Base-by-base conservation (phyloP, 2,797 vertebrate genomes). In the Sorex maritimensis region DNA sequence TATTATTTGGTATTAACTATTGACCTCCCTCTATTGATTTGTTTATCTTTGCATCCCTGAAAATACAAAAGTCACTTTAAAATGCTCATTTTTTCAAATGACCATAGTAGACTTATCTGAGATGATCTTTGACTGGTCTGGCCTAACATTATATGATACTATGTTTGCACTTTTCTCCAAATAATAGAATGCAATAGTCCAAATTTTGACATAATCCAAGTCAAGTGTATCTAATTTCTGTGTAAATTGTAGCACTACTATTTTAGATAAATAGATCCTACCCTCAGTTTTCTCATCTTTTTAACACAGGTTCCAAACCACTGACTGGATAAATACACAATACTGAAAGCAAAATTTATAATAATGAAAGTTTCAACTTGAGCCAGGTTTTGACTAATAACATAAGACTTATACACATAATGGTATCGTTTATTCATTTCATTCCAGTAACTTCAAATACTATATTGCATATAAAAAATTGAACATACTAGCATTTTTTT, bases 321-420 rank as follows among this genome's bases (percentile, higher is more conserved):
- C 87, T 49, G 77, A 87, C 84, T 34, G 38, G 89, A 90, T 83
- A 94, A 95, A 91, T 69, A 73, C 8, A 68, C 93, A 97, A 95
- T 95, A 94, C 38, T 87, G 93, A 96, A 95, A 97, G 88, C 83
- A 94, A 90, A 95, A 94, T 89, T 88, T 80, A 71, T 95, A 92
- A 95, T 88, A 92, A 86, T 81, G 81, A 95, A 91, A 96, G 91
- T 97, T 95, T 97, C 92, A 91, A 78, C 79, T 95, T 94, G 86
- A 96, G 75, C 67, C 75, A 94, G 92, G 75, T 86, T 95, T 94
- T 97, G 84, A 88, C 72, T 91, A 95, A 96, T 89, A 95, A 28
- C 61, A 49, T 84, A 88, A 95, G 91, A 84, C 74, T 92, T 78
- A 88, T 28, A 92, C 93, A 78, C 95, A 93, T 81, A 94, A 94